Evolutionary conservation across 2,888 invertebrate genomes (phyloP).

Genomic region (Diarsia brunnea): DNA sequence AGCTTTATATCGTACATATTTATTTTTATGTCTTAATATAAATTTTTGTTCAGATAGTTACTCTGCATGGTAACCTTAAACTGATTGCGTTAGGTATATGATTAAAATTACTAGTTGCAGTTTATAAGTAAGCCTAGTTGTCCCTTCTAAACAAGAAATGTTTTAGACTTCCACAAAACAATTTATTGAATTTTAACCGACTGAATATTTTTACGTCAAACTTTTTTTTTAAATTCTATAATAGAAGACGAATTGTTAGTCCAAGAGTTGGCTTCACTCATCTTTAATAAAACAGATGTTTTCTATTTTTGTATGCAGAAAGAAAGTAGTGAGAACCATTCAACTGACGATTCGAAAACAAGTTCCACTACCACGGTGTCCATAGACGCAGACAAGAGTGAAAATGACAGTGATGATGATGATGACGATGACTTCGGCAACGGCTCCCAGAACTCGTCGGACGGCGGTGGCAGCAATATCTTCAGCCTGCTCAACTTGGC

Average conservation of each 20-base stretch:
- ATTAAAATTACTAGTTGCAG: slow-evolving; percentile 1
- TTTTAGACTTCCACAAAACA: background rate
- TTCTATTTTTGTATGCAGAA: slow-evolving; percentile 24
- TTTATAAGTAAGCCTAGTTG: background rate
- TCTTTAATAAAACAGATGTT: background rate
- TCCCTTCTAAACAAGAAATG: slow-evolving; percentile 1
- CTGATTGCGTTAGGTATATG: slow-evolving; percentile 11
- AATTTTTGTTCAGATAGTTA: background rate
- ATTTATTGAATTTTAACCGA: background rate
- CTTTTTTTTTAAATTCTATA: background rate
- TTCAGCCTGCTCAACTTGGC: slow-evolving; percentile 81
- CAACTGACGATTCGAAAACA: slow-evolving; percentile 16
- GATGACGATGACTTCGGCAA: slow-evolving; percentile 78
- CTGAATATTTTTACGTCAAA: background rate
- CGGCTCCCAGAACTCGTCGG: slow-evolving; percentile 63
- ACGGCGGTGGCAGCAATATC: slow-evolving; percentile 80
- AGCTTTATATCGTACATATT: background rate
- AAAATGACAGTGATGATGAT: slow-evolving; percentile 67
- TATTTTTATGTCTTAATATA: background rate
- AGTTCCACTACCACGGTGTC: slow-evolving; percentile 46
- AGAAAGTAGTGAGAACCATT: background rate
- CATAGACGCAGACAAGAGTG: slow-evolving; percentile 65
- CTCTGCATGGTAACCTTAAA: background rate
- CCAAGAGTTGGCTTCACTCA: background rate
- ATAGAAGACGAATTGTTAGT: background rate